Evolutionary conservation across 2,113 vertebrate genomes (phyloP), one percentile per base, ranked within the genome.

Genomic region (Phalacrocorax brasilianus): DNA sequence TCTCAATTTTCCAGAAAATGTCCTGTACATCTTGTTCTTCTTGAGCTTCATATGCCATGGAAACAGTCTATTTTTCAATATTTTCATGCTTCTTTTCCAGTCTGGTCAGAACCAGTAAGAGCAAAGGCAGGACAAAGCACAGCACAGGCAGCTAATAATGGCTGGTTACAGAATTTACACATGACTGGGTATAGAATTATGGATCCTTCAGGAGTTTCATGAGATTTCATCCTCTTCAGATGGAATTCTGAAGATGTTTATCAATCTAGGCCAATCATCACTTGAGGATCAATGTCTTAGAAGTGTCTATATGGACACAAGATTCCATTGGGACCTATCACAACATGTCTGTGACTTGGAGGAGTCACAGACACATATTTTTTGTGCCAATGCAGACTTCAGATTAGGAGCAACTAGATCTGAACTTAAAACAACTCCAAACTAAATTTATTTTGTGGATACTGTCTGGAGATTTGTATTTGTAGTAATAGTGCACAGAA

Each of bases 41-140:
- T 70, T 81, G 68, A 35, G 30, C 38, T 93, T 91, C 49, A 80
- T 28, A 84, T 30, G 15, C 45, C 66, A 62, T 44, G 40, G 55
- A 84, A 96, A 84, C 28, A 73, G 59, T 26, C 33, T 80, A 55
- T 74, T 96, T 93, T 84, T 86, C 70, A 93, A 26, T 86, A 84
- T 85, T 93, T 95, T 68, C 58, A 42, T 8, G 3, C 17, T 86
- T 30, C 23, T 85, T 91, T 91, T 83, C 59, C 76, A 56, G 26
- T 47, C 44, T 52, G 40, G 32, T 74, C 35, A 72, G 62, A 83
- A 79, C 5, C 0, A 1, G 67, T 32, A 76, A 83, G n/a, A 79
- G 22, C 11, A 66, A 59, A 72, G 9, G 58, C 58, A 32, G 22
- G 38, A 52, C 17, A 73, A 79, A 86, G 22, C 53, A 52, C 9